These are phyloP conservation scores for Cyanoramphus novaezelandiae DNA, from an alignment of 2,113 vertebrate species.

Conservation along the genomic window DNA sequence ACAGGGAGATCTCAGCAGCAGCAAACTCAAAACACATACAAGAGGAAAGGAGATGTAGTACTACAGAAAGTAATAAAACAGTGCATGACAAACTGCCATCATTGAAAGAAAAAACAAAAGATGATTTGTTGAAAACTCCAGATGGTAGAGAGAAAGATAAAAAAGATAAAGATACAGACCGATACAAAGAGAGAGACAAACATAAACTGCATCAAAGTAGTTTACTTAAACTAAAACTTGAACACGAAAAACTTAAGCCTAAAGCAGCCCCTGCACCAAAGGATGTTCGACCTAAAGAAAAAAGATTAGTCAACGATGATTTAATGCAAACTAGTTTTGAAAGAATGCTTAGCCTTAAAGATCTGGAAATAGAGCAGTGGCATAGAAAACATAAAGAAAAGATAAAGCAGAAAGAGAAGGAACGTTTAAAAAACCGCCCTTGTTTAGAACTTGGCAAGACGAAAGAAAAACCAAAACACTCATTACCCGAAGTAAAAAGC, in stretches of 20 bases:
- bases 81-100: conserved; percentile 76
- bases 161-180: conserved; percentile 88
- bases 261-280: conserved; percentile 81
- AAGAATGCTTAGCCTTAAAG: conserved; percentile 97
- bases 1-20: conserved; percentile 60
- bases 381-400: conserved; percentile 97
- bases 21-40: conserved; percentile 79
- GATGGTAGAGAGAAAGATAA: conserved; percentile 90
- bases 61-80: conserved; percentile 78
- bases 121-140: conserved; percentile 84
- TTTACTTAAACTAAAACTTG: conserved; percentile 78
- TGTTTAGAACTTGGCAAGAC: conserved; percentile 82
- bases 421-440: conserved; percentile 87
- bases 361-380: conserved; percentile 98
- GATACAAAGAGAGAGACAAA: conserved; percentile 89
- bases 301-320: conserved; percentile 94
- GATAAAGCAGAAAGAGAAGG: conserved; percentile 97
- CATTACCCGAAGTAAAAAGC: conserved; percentile 73
- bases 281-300: conserved; percentile 91
- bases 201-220: conserved; percentile 84
- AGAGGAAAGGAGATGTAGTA: conserved; percentile 85
- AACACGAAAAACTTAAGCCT: conserved; percentile 83
- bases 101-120: conserved; percentile 87
- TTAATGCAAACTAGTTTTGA: conserved; percentile 99
- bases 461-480: conserved; percentile 82